Conservation (phyloP, 2,113 vertebrate species). For the Galemys pyrenaicus region DNA sequence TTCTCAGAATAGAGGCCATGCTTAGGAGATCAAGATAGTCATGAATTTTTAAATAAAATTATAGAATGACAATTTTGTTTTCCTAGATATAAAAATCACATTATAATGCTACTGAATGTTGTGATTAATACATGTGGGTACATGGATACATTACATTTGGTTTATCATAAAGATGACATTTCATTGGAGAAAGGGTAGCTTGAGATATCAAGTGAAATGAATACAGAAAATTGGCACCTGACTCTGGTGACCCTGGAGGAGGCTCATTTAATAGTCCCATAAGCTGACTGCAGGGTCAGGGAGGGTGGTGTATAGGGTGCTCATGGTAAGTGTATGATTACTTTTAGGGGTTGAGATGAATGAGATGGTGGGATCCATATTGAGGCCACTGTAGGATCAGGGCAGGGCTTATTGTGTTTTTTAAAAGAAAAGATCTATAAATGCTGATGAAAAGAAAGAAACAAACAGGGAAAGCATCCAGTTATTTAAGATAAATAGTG, state of each 20-base stretch:
- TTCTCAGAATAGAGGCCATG: background rate
- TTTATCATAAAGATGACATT: background rate
- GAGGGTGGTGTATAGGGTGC: background rate
- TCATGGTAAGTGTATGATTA: background rate
- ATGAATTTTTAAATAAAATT: background rate
- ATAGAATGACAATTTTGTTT: background rate
- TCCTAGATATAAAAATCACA: slow-evolving; percentile 1
- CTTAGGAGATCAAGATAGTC: background rate
- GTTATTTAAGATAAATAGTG: background rate
- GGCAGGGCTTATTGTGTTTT: background rate
- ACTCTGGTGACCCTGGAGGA: background rate
- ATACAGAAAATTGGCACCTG: background rate
- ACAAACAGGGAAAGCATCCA: background rate
- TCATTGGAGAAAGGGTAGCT: background rate
- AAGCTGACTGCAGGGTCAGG: background rate
- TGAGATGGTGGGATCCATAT: background rate
- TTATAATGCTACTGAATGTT: background rate
- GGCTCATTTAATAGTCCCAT: background rate
- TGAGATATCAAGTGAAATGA: background rate
- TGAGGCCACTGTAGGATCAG: background rate
- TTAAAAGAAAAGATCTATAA: background rate
- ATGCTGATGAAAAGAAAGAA: background rate
- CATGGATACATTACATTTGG: background rate
- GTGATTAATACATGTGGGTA: background rate
- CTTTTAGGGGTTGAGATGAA: background rate